Conservation (phyloP, 2,888 invertebrate species). For the Slavum lentiscoides region DNA sequence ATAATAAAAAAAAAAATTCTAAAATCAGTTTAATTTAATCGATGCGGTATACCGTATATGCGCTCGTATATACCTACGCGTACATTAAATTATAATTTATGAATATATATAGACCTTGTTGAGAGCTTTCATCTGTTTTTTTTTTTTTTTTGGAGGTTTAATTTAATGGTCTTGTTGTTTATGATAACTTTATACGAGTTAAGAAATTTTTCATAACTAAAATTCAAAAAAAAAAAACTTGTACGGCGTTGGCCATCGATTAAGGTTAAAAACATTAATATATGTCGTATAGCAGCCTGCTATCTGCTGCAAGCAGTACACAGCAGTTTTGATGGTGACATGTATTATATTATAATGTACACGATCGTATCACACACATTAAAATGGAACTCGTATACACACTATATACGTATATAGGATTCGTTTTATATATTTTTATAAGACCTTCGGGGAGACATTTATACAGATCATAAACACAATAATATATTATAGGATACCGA, state of each 20-base stretch:
- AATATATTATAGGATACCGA: background rate
- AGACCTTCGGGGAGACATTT: constrained; percentile 20
- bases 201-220: background rate
- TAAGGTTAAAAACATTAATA: constrained; percentile 37
- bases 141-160: background rate
- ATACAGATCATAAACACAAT: constrained; percentile 2
- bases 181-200: constrained; percentile 2
- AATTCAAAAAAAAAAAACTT: constrained; percentile 17
- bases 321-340: background rate
- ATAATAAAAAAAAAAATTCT: constrained; percentile 9
- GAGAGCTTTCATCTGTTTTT: constrained; percentile 5
- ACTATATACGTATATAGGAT: no score
- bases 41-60: background rate
- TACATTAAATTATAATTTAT: background rate
- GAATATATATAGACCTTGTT: constrained; percentile 14
- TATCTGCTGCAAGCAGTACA: background rate
- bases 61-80: background rate
- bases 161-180: constrained; percentile 26
- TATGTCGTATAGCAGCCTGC: background rate
- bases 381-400: background rate
- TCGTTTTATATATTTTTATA: background rate
- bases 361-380: background rate
- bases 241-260: constrained; percentile 17
- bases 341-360: constrained; percentile 6
- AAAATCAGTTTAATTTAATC: constrained; percentile 5